Conservation (phyloP, 2,888 invertebrate species). For the Tuta absoluta region DNA sequence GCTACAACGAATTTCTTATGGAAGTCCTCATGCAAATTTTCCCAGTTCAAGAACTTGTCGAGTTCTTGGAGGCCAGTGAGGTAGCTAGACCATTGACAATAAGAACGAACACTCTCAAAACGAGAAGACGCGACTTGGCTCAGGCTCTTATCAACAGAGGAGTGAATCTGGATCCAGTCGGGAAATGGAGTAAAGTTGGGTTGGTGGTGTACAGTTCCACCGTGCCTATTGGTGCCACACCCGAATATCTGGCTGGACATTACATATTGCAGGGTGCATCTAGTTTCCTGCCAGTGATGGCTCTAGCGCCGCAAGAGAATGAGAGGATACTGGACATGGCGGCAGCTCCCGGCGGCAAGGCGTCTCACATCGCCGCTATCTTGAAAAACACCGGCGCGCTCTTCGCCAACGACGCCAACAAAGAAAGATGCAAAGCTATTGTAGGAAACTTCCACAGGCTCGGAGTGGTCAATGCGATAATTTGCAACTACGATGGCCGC, state of each 20-base stretch:
- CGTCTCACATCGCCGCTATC: conserved; percentile 97
- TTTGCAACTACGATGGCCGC: conserved; percentile 94
- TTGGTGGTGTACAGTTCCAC: conserved; percentile 97
- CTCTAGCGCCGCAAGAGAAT: conserved; percentile 97
- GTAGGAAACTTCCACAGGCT: conserved; percentile 98
- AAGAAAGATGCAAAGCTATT: conserved; percentile 93
- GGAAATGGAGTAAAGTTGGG: conserved; percentile 99
- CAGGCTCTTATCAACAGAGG: conserved; percentile 97
- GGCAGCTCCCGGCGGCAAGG: conserved; percentile 99
- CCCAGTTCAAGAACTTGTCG: conserved; percentile 91
- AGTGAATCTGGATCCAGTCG: conserved; percentile 98
- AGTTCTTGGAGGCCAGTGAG: conserved; percentile 98
- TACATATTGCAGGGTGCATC: conserved; percentile 98
- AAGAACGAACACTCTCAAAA: conserved; percentile 96
- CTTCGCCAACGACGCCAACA: conserved; percentile 97
- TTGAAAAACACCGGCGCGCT: conserved; percentile 99
- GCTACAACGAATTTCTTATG: conserved; percentile 98
- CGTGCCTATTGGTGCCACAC: conserved; percentile 98
- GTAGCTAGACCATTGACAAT: conserved; percentile 96
- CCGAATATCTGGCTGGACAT: conserved; percentile 99
- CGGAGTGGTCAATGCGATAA: conserved; percentile 96
- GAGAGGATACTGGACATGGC: conserved; percentile 98
- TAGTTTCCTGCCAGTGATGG: conserved; percentile 98
- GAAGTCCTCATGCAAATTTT: conserved; percentile 94
- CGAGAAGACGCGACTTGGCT: conserved; percentile 94